A percentile compares a stretch with the other conserved stretches of the same genome.
These are phyloP conservation scores for Amphiprion percula DNA, from an alignment of 2,113 vertebrate species.

Conservation along the genomic window DNA sequence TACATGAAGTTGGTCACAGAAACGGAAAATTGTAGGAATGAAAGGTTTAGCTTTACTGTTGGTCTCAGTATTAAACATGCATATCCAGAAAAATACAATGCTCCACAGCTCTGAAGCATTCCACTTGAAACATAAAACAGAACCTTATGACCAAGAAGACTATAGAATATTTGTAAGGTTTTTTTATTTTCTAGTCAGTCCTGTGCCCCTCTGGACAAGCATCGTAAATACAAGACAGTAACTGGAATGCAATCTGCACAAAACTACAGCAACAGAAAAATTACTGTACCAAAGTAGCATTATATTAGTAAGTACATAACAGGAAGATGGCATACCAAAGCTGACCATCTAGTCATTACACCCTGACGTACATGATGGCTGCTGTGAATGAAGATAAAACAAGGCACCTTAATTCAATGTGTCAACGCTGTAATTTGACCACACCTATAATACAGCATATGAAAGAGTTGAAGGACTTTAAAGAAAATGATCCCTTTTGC, in stretches of 20 bases:
- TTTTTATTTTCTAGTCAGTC: neutral
- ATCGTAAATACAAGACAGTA: neutral
- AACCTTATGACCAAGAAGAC: neutral
- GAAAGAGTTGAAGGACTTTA: neutral
- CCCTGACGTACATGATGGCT: too few species aligned
- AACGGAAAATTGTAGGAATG: neutral
- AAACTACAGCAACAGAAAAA: neutral
- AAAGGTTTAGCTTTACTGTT: neutral
- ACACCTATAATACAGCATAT: neutral
- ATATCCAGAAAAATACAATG: neutral
- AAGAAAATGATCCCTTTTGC: conserved; percentile 12
- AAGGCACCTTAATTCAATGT: neutral
- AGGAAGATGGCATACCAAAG: neutral
- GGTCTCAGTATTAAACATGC: neutral
- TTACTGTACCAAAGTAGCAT: too few species aligned
- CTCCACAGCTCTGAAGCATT: neutral
- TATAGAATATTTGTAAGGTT: neutral
- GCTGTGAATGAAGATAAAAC: neutral
- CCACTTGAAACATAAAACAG: neutral
- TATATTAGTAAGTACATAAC: neutral
- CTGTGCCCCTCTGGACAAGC: neutral
- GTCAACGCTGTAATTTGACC: neutral
- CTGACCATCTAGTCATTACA: neutral
- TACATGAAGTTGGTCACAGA: neutral
- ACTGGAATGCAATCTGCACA: neutral